phyloP scores from a whole-genome alignment of 2,797 vertebrate genomes.

The Clarias pachynema region DNA sequence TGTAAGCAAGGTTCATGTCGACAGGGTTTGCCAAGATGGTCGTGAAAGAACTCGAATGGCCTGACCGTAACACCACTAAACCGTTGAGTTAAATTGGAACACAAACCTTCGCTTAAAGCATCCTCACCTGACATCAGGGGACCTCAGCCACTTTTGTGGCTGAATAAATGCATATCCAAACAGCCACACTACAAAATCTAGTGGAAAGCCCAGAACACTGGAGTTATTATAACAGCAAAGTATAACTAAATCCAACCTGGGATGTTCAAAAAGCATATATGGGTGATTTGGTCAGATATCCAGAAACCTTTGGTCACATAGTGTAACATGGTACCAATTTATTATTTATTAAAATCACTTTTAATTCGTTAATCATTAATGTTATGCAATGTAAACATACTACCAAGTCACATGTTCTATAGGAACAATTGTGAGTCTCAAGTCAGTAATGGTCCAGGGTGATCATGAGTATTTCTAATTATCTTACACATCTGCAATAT shows the following conservation, averaged over 20 bases:
- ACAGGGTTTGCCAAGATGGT: neutral
- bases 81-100: neutral
- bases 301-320: too few relatives aligned
- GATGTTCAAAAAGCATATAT: too few relatives aligned
- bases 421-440: too few relatives aligned
- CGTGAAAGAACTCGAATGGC: too few relatives aligned
- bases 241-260: too few relatives aligned
- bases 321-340: neutral
- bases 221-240: neutral
- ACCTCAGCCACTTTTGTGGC: neutral
- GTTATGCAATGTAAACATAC: neutral
- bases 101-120: neutral
- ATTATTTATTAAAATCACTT: neutral
- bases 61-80: neutral
- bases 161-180: neutral
- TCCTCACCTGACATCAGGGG: neutral
- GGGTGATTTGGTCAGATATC: too few relatives aligned
- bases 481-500: too few relatives aligned
- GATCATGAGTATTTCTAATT: too few relatives aligned
- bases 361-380: neutral
- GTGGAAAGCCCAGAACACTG: neutral
- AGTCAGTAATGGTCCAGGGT: neutral
- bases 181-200: neutral
- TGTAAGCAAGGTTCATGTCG: neutral
- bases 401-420: neutral